Evolutionary conservation across 2,113 vertebrate species (phyloP), one percentile per base, ranked within the genome.

Genomic region (Henicopernis longicauda): DNA sequence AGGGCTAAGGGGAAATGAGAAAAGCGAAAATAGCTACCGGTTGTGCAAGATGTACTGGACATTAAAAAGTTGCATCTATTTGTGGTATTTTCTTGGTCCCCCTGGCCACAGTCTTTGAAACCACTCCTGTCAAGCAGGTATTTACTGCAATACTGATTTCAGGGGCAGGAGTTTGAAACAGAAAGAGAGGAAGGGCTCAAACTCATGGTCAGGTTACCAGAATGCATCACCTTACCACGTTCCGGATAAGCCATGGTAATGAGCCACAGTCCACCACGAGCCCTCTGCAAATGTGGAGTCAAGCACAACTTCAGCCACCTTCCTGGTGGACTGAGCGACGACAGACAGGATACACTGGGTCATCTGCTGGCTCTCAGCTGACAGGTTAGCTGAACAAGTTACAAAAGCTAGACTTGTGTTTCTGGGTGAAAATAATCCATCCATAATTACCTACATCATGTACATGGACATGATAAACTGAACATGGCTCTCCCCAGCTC

Each of bases 371-470:
- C 40, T 91, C 11, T 70, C 4, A 1, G n/a, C 47, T 88, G 45
- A 66, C 52, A 71, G 9, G 6, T 3, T 70, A 55, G 13, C 55
- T 80, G 49, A 21, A 54, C 38, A 50, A 67, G 10, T 29, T 77
- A 22, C 13, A 44, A 31, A 7, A 70, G 16, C 50, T 62, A 58
- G 11, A 42, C 22, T 54, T 58, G 7, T 32, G 16, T 57, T 82
- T 92, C 58, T 49, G 36, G 10, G 10, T 54, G 47, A 59, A 94
- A 84, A 71, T 54, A n/a, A 73, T 29, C 42, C 29, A 29, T 31
- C 45, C 6, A 13, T 0, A 0, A 29, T 49, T 50, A 74, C 31
- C 44, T 82, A 12, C 11, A 40, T 32, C 65, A 45, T 20, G 16
- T 89, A 7, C n/a, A 49, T 18, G 3, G 27, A 27, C 13, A 6